Evolutionary conservation across 2,888 invertebrate species (phyloP), one percentile per base, ranked within the genome.

Genomic region (Trichopria drosophilae): DNA sequence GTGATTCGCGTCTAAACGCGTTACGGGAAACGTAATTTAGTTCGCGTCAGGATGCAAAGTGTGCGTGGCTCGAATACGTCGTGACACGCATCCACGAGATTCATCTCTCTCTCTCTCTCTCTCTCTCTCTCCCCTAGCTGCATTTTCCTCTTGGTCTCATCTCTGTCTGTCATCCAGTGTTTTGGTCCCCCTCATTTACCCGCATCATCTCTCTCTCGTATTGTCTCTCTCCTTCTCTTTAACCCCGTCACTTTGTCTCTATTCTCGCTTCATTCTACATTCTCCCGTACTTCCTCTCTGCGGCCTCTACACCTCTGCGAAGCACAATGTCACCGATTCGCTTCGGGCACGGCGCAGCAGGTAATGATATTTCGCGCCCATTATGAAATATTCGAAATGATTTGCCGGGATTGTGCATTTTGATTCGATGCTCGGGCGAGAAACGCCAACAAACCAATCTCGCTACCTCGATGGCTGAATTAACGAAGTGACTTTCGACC

Each of bases 361-460:
- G 62, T 73, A 72, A 72, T 70, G 70, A 72, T 69, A 71, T 73
- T 73, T 72, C 65, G 66, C 68, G 66, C 64, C 67, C 69, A 69
- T 71, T 70, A 70, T 72, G 71, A 73, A 73, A 73, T 73, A 72
- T 71, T 71, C 69, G 67, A 68, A 72, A 73, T 73, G 65, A 73
- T 73, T 73, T 67, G 66, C 60, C 65, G 64, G 67, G 64, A 70
- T 70, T 69, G 70, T 68, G 68, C 70, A 72, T 73, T 71, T 69
- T 69, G 70, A 72, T 73, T 71, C 67, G 69, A 67, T 65, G 68
- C 40, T 34, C 45, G 23, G 13, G 16, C 16, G 28, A 19, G 5
- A 59, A 59, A 59, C 54, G 49, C 54, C 53, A 52, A 52, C 53
- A 51, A 53, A 57, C 47, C 45, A 45, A 52, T 49, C 47, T 43